Evolutionary conservation across 2,113 vertebrate genomes (phyloP).

Genomic region (Machaerirhynchus nigripectus): DNA sequence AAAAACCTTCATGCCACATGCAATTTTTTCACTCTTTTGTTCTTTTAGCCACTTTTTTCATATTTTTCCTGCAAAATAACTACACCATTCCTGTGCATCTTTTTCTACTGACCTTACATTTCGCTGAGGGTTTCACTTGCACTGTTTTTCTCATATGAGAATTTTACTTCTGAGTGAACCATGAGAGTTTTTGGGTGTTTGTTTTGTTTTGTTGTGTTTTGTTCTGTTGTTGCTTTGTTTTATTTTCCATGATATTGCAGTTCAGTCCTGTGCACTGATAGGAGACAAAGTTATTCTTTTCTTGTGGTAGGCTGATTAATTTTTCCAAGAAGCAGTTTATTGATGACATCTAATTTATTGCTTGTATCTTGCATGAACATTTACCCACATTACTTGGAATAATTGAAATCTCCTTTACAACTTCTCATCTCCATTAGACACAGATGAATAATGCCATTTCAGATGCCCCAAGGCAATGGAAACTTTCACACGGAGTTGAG

Average conservation of each 20-base stretch:
- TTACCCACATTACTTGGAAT: neutral
- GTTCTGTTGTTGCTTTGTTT: neutral
- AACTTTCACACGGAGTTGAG: neutral
- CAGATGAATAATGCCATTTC: constrained; percentile 2
- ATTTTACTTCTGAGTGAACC: neutral
- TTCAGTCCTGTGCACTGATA: neutral
- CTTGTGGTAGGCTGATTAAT: neutral
- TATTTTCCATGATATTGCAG: neutral
- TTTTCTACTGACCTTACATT: neutral
- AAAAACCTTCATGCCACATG: neutral
- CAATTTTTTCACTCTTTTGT: neutral
- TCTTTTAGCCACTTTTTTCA: neutral
- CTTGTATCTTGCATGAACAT: neutral
- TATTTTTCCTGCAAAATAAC: neutral
- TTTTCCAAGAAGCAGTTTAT: neutral
- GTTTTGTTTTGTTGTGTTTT: neutral
- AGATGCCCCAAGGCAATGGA: neutral
- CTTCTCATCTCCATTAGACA: neutral
- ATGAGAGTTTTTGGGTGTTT: neutral
- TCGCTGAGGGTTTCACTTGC: neutral
- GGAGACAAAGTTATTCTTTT: neutral
- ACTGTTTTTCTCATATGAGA: neutral
- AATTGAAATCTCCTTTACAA: constrained; percentile 19
- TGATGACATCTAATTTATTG: neutral
- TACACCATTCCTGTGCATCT: neutral